Base-by-base conservation (phyloP, 2,888 invertebrate species). In the Lacanobia wlatinum region DNA sequence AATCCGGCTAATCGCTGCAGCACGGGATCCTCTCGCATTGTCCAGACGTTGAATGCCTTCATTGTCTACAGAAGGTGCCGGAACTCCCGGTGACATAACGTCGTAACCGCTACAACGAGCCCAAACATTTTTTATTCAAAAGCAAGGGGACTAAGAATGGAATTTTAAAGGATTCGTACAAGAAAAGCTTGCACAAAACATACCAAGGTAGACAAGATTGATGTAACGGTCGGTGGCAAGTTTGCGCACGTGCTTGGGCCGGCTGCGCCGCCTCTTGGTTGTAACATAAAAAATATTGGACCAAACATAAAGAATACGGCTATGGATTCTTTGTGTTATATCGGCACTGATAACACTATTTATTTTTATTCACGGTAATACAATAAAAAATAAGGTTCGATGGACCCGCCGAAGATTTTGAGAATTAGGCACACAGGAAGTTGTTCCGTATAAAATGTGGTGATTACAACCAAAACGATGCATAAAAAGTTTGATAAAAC, bases 231-330 rank as follows among this genome's bases (percentile, higher is more conserved):
- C 90, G 89, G 85, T 85, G 87, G 91, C 86, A 92, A 93, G 91
- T 92, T 93, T 88, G 92, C 94, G 95, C 96, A 96, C 96, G 96
- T 96, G 96, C 94, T 92, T 70, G 74, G 85, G 90, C 92, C 95
- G 93, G 96, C 92, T 96, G 95, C 91, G 80, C 48, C 73, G 73
- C 78, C 70, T 81, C 75, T 82, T 73, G 64, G 72, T 50, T 70
- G 61, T 75, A 73, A 76, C 81, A 83, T 85, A 85, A 87, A 87
- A 88, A 87, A 82, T 73, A 85, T 82, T 82, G 75, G 34, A 78
- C 72, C 72, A 71, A 65, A 80, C 73, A 72, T 85, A 79, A 83
- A 81, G 77, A 76, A 77, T 71, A 83, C 50, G 66, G 68, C 70
- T 70, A 78, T 61, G 66, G 73, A 58, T 38, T 69, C 75, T 76